Percentiles rank a stretch among this genome's conserved stretches.
Evolutionary conservation across 2,888 invertebrate species (phyloP).

Genomic region (Sepioteuthis lessoniana): DNA sequence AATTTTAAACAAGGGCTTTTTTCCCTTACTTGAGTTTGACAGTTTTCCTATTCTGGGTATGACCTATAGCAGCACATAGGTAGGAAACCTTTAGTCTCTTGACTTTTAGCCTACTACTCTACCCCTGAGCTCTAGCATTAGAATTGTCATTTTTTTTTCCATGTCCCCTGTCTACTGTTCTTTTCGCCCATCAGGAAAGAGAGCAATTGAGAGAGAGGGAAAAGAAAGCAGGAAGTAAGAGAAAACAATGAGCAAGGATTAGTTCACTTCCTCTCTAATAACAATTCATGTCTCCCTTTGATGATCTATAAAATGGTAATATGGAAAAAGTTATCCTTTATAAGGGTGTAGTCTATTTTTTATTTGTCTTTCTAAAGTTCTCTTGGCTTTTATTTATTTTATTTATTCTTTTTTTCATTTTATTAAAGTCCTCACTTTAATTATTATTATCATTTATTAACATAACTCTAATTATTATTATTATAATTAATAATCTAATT

Average conservation of each 20-base stretch:
- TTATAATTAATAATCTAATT: too few species aligned
- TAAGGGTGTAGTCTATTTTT: neutral
- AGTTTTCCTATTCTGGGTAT: neutral
- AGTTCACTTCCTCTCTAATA: neutral
- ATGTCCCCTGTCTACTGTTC: neutral
- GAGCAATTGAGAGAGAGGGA: neutral
- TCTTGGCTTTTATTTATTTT: neutral
- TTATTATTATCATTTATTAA: neutral
- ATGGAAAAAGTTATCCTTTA: neutral
- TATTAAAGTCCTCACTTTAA: neutral
- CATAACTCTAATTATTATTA: neutral
- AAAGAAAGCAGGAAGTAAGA: neutral
- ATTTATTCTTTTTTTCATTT: neutral
- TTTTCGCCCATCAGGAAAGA: neutral
- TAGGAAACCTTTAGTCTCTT: neutral
- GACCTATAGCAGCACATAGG: neutral
- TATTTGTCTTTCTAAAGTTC: neutral
- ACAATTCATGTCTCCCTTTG: neutral
- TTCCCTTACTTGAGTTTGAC: too few species aligned
- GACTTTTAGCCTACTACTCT: neutral
- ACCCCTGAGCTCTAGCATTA: neutral
- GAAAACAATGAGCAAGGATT: neutral
- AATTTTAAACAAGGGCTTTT: too few species aligned
- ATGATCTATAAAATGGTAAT: neutral
- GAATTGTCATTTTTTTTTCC: too few species aligned